Evolutionary conservation across 1,140 invertebrate genomes (phyloP), one percentile per base, ranked within the genome.

Genomic region (Zaprionus camerounensis): DNA sequence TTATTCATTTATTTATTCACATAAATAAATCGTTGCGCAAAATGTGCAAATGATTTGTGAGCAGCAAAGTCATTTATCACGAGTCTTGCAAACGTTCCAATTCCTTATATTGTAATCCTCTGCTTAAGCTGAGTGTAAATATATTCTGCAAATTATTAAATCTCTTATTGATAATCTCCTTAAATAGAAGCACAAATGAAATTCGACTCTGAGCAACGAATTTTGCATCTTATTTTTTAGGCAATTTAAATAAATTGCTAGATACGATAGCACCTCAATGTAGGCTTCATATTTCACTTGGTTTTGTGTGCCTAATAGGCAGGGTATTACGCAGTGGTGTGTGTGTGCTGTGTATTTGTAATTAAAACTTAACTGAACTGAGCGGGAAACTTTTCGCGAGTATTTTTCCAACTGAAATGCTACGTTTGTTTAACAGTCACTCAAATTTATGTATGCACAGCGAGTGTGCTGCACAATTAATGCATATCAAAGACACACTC

Each of bases 11-110:
- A 44, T 44, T 17, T 44, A 44, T 17, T 6, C n/a, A 17, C 41
- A 7, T 44, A 44, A 44, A 44, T 17, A 7, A 44, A 44, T 17
- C n/a, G 41, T 44, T 17, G 36, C 36, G 12, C 12, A 13, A 38
- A 38, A 38, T 38, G 41, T 44, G 41, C 41, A 44, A 44, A 44
- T 44, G 41, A 44, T 44, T 44, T 44, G 41, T 17, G 41, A 44
- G 41, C n/a, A n/a, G 5, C 41, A 44, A 17, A 44, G 41, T 44
- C n/a, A 9, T 17, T 44, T 17, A 17, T 17, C 41, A 17, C 6
- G n/a, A 44, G n/a, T 44, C 6, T 6, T 9, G 28, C 28, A 44
- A 41, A 13, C 4, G 2, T 15, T 41, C 6, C 6, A 41, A 41
- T 41, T 41, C 15, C 38, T 6, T n/a, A 6, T 6, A 41, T n/a